Evolutionary conservation across 2,888 invertebrate species (phyloP), one percentile per base, ranked within the genome.

Genomic region (Volucella inanis): DNA sequence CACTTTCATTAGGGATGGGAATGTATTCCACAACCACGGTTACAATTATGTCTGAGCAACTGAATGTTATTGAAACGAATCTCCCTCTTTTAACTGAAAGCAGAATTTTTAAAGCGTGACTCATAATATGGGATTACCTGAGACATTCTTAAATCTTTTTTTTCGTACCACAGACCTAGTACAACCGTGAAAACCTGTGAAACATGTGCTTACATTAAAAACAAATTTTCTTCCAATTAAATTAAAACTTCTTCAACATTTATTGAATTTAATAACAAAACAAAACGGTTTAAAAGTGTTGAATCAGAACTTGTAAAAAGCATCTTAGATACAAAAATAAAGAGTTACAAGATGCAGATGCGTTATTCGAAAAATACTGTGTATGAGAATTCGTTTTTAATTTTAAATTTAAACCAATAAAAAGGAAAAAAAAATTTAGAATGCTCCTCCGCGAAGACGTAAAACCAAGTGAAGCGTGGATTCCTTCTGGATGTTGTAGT

Each of bases 401-500:
- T 79, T 79, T 79, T 65, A 59, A 83, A 81, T 77, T 83, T 84
- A 8, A n/a, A 10, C 61, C 54, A 43, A 12, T 50, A 65, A 59
- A 82, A 31, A 22, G 18, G 18, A 22, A 31, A 31, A 82, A n/a
- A 71, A 59, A 72, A 43, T 83, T 83, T 75, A 84, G 43, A 79
- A 79, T 75, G 79, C 79, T 59, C 83, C 83, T 75, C 83, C 83
- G 83, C 83, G 83, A 79, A 83, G 83, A 79, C 81, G 81, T 50
- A 81, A 57, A 0, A 88, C 88, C 88, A 88, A 82, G 0, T 88
- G 90, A 0, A 90, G 82, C 0, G 90, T 90, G 0, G 90, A 90
- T 61, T 89, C 90, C 81, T 90, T 90, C 59, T 90, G 90, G 61
- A 90, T 90, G 75, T 90, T 90, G 74, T 90, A 90, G 55, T 90